Evolutionary conservation across 2,888 invertebrate species (phyloP), one percentile per base, ranked within the genome.

Genomic region (Harpagoxenus sublaevis): DNA sequence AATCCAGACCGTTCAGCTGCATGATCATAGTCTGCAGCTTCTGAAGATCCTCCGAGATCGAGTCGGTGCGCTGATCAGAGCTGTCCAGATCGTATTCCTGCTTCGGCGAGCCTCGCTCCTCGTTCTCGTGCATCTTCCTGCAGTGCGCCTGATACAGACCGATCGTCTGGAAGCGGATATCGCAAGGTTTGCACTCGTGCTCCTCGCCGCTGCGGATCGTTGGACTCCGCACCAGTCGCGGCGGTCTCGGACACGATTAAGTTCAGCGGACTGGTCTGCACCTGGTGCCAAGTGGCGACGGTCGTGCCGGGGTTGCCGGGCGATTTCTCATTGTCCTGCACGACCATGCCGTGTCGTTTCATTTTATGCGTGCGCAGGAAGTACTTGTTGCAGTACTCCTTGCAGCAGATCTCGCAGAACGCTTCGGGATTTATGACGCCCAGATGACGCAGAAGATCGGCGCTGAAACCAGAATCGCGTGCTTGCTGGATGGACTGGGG

Each of bases 381-480:
- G 94, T 98, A 98, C 95, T 98, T 98, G 94, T 98, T 99, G 94
- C 98, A 98, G 94, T 98, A 98, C 94, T 98, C 98, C 94, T 98
- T 98, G 95, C 98, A 98, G 95, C 99, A 99, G 84, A 98, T 97
- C 95, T 98, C 98, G 95, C 99, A 99, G 95, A 98, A 98, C n/a
- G 98, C 98, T 93, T 98, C 98, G 1, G 97, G 97, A 95, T 98
- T 97, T 92, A 97, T 96, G 51, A 98, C 98, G 55, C 98, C 98
- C 84, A 98, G 96, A 84, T 97, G 97, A 42, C 97, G 96, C 53
- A 98, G 95, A 75, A 97, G 97, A 83, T 98, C 98, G 3, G 96
- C 96, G 79, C 97, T 97, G 92, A 98, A 97, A 82, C 97, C 97
- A 2, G 97, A 95, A 74, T 98, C 97, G n/a, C 97, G 95, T 1